Conservation (phyloP, 2,888 invertebrate genomes). For the Ophion obscuratus region DNA sequence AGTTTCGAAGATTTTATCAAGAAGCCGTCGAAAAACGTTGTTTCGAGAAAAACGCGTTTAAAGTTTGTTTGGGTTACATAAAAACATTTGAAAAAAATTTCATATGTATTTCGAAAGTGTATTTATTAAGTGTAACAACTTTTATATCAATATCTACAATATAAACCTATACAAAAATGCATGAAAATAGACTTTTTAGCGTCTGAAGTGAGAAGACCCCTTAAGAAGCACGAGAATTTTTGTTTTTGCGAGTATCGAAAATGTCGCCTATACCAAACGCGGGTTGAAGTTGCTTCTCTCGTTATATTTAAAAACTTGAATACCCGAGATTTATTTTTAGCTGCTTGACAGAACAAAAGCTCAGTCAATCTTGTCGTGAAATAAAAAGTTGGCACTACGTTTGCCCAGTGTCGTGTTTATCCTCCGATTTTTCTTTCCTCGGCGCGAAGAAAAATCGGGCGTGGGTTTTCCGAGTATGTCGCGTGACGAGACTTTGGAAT, state of each 20-base stretch:
- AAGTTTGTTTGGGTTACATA: too few species aligned
- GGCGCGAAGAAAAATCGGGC: background rate
- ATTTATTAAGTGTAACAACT: too few species aligned
- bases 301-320: background rate
- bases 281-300: background rate
- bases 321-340: background rate
- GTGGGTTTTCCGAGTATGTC: constrained; percentile 22
- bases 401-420: background rate
- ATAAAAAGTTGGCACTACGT: constrained; percentile 1
- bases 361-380: constrained; percentile 2
- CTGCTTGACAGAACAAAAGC: constrained; percentile 6
- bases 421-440: constrained; percentile 2
- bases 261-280: background rate
- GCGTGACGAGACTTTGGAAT: constrained; percentile 17
- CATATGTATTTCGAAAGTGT: too few species aligned
- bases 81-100: too few species aligned
- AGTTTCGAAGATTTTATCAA: too few species aligned
- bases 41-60: too few species aligned
- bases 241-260: background rate
- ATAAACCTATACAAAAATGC: too few species aligned
- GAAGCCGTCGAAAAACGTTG: too few species aligned
- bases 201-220: too few species aligned
- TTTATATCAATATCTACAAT: too few species aligned
- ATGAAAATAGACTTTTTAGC: too few species aligned
- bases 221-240: background rate